These are phyloP conservation scores for Matsumurasca onukii DNA, from an alignment of 1,140 invertebrate species.

Conservation along the genomic window DNA sequence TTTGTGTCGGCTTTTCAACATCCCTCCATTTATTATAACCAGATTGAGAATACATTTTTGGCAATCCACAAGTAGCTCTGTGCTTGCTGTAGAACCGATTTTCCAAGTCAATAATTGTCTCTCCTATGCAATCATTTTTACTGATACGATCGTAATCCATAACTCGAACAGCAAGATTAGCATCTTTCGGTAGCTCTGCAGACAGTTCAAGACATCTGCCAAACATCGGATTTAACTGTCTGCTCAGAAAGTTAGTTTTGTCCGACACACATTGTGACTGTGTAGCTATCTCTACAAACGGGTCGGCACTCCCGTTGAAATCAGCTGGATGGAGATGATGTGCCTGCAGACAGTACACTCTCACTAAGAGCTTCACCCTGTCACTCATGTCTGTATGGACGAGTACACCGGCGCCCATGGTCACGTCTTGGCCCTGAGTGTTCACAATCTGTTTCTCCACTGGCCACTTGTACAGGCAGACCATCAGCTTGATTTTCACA, in stretches of 20 bases:
- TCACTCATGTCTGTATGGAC: slow-evolving; percentile 52
- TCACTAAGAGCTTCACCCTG: slow-evolving; percentile 65
- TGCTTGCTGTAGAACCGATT: slow-evolving; percentile 81
- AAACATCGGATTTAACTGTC: slow-evolving; percentile 83
- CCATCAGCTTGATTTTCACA: not conserved
- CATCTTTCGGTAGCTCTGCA: slow-evolving; percentile 71
- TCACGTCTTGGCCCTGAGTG: slow-evolving; percentile 52
- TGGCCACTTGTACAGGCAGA: slow-evolving; percentile 22
- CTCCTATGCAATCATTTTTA: slow-evolving; percentile 79
- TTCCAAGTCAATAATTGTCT: slow-evolving; percentile 83
- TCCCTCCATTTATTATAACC: slow-evolving; percentile 83
- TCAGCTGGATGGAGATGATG: slow-evolving; percentile 72
- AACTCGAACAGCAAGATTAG: slow-evolving; percentile 68
- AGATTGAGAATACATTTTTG: slow-evolving; percentile 57
- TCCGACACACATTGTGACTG: slow-evolving; percentile 64
- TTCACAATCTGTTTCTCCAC: not conserved
- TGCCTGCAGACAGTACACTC: slow-evolving; percentile 77
- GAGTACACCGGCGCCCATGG: slow-evolving; percentile 54
- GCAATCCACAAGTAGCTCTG: slow-evolving; percentile 73
- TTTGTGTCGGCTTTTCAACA: slow-evolving; percentile 67
- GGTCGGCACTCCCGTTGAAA: slow-evolving; percentile 72
- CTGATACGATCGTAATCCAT: slow-evolving; percentile 72
- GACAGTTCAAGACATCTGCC: slow-evolving; percentile 78
- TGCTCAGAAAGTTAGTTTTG: slow-evolving; percentile 71
- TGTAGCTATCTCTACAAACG: slow-evolving; percentile 70